A percentile compares a stretch with the other conserved stretches of the same genome.
phyloP scores from a whole-genome alignment of 1,140 invertebrate species.

The Wiebesia pumilae region DNA sequence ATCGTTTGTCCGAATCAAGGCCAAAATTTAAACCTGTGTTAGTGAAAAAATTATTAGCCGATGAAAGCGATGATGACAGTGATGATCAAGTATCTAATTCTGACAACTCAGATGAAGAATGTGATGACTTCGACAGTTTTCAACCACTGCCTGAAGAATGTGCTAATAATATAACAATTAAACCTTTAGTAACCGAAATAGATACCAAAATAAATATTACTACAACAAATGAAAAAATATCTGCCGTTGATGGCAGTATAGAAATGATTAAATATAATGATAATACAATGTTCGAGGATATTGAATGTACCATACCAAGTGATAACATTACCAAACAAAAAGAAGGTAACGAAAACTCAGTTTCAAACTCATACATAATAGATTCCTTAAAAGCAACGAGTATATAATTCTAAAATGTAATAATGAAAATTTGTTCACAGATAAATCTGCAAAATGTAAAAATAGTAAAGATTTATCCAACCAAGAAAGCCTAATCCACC shows the following conservation, averaged over 20 bases:
- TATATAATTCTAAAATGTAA: not conserved
- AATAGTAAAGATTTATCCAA: conserved; percentile 7
- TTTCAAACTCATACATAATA: conserved; percentile 34
- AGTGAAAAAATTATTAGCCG: conserved; percentile 62
- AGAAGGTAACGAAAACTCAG: conserved; percentile 34
- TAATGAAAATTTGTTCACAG: conserved; percentile 23
- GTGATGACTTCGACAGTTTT: conserved; percentile 54
- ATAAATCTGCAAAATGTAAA: conserved; percentile 30
- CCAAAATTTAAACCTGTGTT: conserved; percentile 63
- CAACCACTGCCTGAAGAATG: conserved; percentile 45
- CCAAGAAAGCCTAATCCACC: not conserved
- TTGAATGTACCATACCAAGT: conserved; percentile 2
- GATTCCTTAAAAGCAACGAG: conserved; percentile 34
- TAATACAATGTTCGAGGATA: not conserved
- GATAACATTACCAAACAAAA: conserved; percentile 6
- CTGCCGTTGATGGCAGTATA: not conserved
- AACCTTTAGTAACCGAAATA: not conserved
- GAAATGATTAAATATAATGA: not conserved
- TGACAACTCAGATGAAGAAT: conserved; percentile 55
- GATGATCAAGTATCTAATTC: conserved; percentile 57
- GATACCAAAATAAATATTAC: conserved; percentile 9
- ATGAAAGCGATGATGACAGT: conserved; percentile 55
- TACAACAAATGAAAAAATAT: not conserved
- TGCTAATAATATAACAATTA: not conserved
- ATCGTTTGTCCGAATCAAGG: conserved; percentile 52